Evolutionary conservation across 2,888 invertebrate species (phyloP).

Genomic region (Eupithecia subfuscata): DNA sequence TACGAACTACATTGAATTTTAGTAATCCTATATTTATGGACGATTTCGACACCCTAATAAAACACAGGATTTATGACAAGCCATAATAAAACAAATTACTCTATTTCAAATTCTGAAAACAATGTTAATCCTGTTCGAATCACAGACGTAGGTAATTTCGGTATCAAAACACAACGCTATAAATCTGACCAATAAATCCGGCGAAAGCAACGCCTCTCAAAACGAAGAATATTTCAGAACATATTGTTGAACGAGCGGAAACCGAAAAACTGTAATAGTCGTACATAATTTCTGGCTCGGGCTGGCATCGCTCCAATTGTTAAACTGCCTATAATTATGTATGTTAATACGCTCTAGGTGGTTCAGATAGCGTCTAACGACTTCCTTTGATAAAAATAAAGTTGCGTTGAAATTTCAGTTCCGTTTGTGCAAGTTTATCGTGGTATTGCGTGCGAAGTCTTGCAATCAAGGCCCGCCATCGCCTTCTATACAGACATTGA

Average conservation of each 20-base stretch:
- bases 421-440: constrained; percentile 81
- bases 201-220: constrained; percentile 57
- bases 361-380: constrained; percentile 82
- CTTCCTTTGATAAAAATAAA: constrained; percentile 83
- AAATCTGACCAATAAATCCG: constrained; percentile 58
- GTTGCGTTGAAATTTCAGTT: constrained; percentile 84
- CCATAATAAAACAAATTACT: constrained; percentile 22
- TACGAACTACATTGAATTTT: background rate
- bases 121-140: constrained; percentile 25
- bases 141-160: constrained; percentile 28
- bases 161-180: constrained; percentile 50
- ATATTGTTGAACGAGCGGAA: constrained; percentile 70
- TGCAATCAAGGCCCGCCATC: constrained; percentile 74
- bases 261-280: constrained; percentile 74
- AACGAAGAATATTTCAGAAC: constrained; percentile 63
- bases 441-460: constrained; percentile 74
- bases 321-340: constrained; percentile 82
- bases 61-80: background rate
- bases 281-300: constrained; percentile 70
- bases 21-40: background rate
- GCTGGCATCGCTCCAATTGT: constrained; percentile 78
- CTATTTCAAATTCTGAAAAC: constrained; percentile 20
- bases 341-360: constrained; percentile 81
- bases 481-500: constrained; percentile 82
- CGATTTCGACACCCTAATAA: constrained; percentile 1